Evolutionary conservation across 2,113 vertebrate genomes (phyloP).

Genomic region (Coptodon bakossiorum): DNA sequence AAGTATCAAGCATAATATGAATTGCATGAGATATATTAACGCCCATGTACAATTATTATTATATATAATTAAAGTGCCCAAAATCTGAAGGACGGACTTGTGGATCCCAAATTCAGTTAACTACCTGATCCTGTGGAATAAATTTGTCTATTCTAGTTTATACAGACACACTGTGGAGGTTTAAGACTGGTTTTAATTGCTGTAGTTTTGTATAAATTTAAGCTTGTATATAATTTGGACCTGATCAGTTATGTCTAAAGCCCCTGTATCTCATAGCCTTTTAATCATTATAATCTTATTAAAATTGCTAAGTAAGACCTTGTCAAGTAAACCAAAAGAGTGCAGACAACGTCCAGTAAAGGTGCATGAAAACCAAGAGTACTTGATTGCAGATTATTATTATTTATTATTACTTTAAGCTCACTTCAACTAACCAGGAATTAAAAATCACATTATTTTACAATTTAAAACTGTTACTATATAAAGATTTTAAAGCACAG

Average conservation of each 20-base stretch:
- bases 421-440: not conserved
- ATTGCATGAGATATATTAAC: not conserved
- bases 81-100: not conserved
- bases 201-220: not conserved
- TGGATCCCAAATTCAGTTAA: not conserved
- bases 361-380: not conserved
- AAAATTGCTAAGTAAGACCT: not conserved
- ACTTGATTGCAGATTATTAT: not conserved
- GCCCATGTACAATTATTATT: not conserved
- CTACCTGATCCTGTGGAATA: not conserved
- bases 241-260: not conserved
- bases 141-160: not conserved
- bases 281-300: not conserved
- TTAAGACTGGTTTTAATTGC: not conserved
- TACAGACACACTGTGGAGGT: not conserved
- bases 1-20: not conserved
- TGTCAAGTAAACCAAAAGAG: not conserved
- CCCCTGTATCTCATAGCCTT: not conserved
- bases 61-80: not conserved
- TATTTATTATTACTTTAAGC: not conserved
- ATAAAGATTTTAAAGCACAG: not conserved
- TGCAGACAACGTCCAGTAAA: not conserved
- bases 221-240: not conserved
- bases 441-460: not conserved
- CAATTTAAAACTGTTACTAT: not conserved